Percentiles rank a stretch among this genome's conserved stretches.
phyloP scores from a whole-genome alignment of 1,140 invertebrate genomes.

The Leucophenga varia region DNA sequence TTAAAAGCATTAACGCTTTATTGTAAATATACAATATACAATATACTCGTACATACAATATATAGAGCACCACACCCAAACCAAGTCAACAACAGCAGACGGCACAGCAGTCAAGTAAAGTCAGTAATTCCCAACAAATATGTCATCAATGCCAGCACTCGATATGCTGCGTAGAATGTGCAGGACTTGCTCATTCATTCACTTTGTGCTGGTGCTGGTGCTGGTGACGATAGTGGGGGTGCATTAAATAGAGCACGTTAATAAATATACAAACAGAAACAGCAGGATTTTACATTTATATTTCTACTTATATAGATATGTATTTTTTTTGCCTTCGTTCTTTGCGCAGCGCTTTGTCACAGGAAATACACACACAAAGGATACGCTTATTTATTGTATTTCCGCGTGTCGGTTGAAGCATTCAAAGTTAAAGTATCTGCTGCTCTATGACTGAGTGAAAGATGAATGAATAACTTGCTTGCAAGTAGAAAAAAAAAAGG shows the following conservation, averaged over 20 bases:
- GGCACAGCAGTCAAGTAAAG: constrained; percentile 9
- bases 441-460: too few relatives aligned
- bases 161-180: constrained; percentile 2
- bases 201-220: background rate
- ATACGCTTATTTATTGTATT: too few relatives aligned
- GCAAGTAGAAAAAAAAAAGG: too few relatives aligned
- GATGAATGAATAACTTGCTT: too few relatives aligned
- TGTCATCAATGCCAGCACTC: constrained; percentile 38
- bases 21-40: too few relatives aligned
- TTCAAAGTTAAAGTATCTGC: too few relatives aligned
- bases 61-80: constrained; percentile 15
- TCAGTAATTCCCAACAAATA: constrained; percentile 25
- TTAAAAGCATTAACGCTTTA: constrained; percentile 46
- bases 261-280: constrained; percentile 34
- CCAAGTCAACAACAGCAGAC: background rate
- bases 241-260: constrained; percentile 16
- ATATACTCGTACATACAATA: too few relatives aligned
- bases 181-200: constrained; percentile 8
- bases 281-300: constrained; percentile 34
- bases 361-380: too few relatives aligned
- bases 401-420: too few relatives aligned
- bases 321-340: too few relatives aligned
- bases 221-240: constrained; percentile 12
- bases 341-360: too few relatives aligned
- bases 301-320: background rate